phyloP scores from a whole-genome alignment of 2,113 vertebrate genomes.

The Poeciliopsis retropinna region DNA sequence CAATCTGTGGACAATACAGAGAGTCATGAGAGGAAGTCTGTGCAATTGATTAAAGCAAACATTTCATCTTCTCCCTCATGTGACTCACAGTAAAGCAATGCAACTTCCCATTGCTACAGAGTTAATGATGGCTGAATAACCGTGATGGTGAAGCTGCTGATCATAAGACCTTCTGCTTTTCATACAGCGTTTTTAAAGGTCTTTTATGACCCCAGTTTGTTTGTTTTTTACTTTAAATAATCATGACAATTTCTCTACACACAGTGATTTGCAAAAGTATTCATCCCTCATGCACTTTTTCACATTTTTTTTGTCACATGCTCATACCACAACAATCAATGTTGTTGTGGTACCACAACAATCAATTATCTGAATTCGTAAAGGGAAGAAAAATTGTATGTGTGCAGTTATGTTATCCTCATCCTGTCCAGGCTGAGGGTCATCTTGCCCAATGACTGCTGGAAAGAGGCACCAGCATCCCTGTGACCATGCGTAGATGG shows the following conservation, averaged over 20 bases:
- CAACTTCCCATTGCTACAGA: conserved; percentile 48
- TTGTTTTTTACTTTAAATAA: background rate
- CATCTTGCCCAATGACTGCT: no score
- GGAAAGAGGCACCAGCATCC: no score
- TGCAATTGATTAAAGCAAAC: conserved; percentile 49
- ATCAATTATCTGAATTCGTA: background rate
- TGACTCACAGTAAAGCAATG: conserved; percentile 23
- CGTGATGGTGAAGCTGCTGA: conserved; percentile 31
- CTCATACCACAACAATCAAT: background rate
- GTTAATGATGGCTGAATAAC: conserved; percentile 61
- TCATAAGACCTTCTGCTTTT: conserved; percentile 61
- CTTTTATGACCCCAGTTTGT: background rate
- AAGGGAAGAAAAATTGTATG: background rate
- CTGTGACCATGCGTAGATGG: no score
- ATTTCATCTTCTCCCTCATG: conserved; percentile 34
- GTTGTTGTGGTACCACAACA: background rate
- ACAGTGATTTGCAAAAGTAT: background rate
- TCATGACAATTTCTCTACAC: background rate
- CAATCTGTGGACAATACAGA: conserved; percentile 39
- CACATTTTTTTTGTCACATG: background rate
- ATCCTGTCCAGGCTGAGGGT: no score
- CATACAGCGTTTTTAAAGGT: conserved; percentile 17
- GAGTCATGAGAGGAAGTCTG: conserved; percentile 27
- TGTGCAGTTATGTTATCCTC: no score
- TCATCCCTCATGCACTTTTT: background rate